A percentile compares a stretch with the other conserved stretches of the same genome.
Conservation (phyloP, 1,140 invertebrate genomes). For the Pseudoatta argentina region DNA sequence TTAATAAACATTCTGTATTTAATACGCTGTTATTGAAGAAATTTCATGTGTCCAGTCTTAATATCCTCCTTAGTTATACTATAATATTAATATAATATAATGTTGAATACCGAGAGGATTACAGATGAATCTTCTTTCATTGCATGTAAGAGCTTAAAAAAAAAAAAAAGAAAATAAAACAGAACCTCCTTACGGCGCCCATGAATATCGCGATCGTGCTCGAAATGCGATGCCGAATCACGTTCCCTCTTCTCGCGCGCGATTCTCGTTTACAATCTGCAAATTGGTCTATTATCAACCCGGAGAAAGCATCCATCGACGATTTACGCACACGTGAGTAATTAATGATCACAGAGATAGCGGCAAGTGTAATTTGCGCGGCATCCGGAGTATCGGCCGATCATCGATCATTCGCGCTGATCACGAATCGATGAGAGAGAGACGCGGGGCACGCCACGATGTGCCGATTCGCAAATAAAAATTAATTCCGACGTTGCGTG, state of each 20-base stretch:
- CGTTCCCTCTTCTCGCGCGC: conserved; percentile 34
- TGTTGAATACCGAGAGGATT: not conserved
- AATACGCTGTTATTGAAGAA: not conserved
- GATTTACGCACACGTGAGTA: conserved; percentile 61
- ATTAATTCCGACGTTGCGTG: conserved; percentile 34
- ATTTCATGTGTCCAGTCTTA: not conserved
- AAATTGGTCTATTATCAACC: conserved; percentile 61
- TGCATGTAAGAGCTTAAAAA: not conserved
- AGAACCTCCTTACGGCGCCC: conserved; percentile 1
- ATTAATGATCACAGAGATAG: conserved; percentile 70
- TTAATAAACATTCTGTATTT: not conserved
- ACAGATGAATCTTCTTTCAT: not conserved
- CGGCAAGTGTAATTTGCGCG: conserved; percentile 65
- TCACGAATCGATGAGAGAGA: conserved; percentile 50
- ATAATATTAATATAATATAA: not conserved
- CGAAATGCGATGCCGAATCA: conserved; percentile 54
- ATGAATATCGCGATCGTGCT: conserved; percentile 37
- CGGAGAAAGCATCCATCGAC: conserved; percentile 51
- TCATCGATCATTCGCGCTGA: conserved; percentile 67
- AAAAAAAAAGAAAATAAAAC: not conserved
- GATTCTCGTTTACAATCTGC: conserved; percentile 68
- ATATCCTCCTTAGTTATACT: not conserved
- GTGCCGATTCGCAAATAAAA: conserved; percentile 63
- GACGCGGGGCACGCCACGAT: conserved; percentile 26
- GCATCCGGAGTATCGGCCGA: conserved; percentile 61